Percentiles rank a stretch among this genome's conserved stretches.
phyloP scores from a whole-genome alignment of 2,888 invertebrate genomes.

The Sipha maydis region DNA sequence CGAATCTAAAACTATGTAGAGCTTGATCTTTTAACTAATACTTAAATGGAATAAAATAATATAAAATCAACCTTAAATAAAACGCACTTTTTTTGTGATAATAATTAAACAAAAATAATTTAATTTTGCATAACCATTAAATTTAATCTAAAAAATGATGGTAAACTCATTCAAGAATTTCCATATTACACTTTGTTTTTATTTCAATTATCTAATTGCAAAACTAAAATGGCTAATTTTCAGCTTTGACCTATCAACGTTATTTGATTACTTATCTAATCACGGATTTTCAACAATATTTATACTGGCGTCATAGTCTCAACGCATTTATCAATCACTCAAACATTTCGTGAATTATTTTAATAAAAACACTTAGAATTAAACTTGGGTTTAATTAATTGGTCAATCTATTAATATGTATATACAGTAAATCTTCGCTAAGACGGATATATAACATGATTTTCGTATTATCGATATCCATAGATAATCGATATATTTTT shows the following conservation, averaged over 20 bases:
- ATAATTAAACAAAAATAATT: not conserved
- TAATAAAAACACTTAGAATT: not conserved
- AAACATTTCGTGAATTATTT: conserved; percentile 2
- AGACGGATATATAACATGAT: no score
- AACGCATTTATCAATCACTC: not conserved
- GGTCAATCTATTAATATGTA: not conserved
- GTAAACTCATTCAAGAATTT: not conserved
- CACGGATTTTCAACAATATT: not conserved
- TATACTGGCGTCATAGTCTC: not conserved
- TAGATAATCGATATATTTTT: no score
- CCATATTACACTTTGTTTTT: not conserved
- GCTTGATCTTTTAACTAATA: no score
- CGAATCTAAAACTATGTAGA: no score
- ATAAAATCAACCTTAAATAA: not conserved
- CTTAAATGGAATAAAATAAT: no score
- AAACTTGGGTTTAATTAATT: conserved; percentile 61
- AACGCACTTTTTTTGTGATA: not conserved
- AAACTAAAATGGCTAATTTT: conserved; percentile 5
- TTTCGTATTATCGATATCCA: no score
- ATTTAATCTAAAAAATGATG: not conserved
- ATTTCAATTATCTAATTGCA: not conserved
- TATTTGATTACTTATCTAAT: not conserved
- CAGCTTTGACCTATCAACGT: conserved; percentile 14
- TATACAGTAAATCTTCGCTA: no score
- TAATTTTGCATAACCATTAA: not conserved